Percentiles rank a stretch among this genome's conserved stretches.
Evolutionary conservation across 2,888 invertebrate species (phyloP).

Genomic region (Omphaloscelis lunosa): DNA sequence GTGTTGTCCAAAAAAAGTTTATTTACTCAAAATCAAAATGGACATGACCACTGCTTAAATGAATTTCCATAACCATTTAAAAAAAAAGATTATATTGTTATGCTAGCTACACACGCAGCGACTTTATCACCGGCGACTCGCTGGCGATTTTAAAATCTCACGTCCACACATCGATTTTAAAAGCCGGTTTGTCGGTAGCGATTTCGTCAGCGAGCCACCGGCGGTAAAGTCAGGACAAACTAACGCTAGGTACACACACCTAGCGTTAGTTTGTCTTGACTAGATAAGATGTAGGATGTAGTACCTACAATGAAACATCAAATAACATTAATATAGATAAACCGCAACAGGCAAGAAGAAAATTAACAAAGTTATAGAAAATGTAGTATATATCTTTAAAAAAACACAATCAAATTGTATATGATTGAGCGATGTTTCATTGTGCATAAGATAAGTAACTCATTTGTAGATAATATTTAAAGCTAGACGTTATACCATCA

Average conservation of each 20-base stretch:
- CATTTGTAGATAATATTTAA: constrained; percentile 73
- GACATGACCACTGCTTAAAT: neutral
- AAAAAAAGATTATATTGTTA: too few relatives aligned
- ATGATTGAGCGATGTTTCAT: constrained; percentile 45
- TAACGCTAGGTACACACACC: too few relatives aligned
- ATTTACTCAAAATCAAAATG: too few relatives aligned
- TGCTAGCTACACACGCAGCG: neutral
- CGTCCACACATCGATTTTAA: neutral
- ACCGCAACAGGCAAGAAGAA: neutral
- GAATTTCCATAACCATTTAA: neutral
- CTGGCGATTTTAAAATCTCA: neutral
- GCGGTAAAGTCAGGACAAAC: neutral
- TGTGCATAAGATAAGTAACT: constrained; percentile 57
- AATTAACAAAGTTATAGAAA: neutral
- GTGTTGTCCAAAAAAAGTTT: too few relatives aligned
- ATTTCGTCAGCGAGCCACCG: too few relatives aligned
- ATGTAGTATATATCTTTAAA: neutral
- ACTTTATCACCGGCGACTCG: neutral
- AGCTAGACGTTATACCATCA: constrained; percentile 79
- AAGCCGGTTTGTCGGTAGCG: neutral
- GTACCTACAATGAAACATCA: constrained; percentile 32
- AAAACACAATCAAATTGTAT: neutral
- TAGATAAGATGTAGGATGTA: neutral
- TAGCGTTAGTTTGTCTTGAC: too few relatives aligned
- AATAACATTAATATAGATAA: neutral